Evolutionary conservation across 2,797 vertebrate genomes (phyloP), one percentile per base, ranked within the genome.

Genomic region (Cirrhinus mrigala): DNA sequence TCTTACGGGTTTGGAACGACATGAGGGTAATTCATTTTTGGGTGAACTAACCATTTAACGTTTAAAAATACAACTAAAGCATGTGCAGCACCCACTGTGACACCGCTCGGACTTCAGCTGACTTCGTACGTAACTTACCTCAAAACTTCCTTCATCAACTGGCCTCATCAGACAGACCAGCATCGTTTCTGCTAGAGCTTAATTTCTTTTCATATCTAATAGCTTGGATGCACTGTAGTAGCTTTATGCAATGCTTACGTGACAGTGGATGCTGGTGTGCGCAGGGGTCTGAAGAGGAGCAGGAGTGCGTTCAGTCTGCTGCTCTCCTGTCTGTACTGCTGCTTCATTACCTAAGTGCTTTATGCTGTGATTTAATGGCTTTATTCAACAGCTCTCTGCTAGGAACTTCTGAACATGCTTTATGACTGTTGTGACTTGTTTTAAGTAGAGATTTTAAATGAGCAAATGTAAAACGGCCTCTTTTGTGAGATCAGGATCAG

Each of bases 331-430:
- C 82, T 90, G 20, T 37, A 14, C 81, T 46, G 48, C 37, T 50
- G 86, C 37, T 86, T 91, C 91, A 92, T 94, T 91, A 92, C 86
- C 90, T 92, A 91, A 90, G 90, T 93, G 91, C 90, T 91, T 89
- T 81, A 89, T 86, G 86, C 87, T 88, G 87, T 92, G 88, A 91
- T 93, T 91, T 89, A 93, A 91, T 90, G 90, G 88, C 90, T 92
- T 91, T 82, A 83, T 90, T 92, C 90, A 80, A 86, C 73, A 83
- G 90, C 90, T 89, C 89, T 85, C 81, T 82, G 77, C 37, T 18
- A 54, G 58, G 70, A 69, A 86, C 79, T 83, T 83, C 88, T 86
- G 80, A 82, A 82, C 84, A 87, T 87, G 86, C 86, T 90, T 91
- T 90, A 92, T 89, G 85, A 82, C 46, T 82, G 70, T 73, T 85